A percentile compares a stretch with the other conserved stretches of the same genome.
These are phyloP conservation scores for Drosophila miranda DNA, from an alignment of 1,140 invertebrate genomes.

Conservation along the genomic window DNA sequence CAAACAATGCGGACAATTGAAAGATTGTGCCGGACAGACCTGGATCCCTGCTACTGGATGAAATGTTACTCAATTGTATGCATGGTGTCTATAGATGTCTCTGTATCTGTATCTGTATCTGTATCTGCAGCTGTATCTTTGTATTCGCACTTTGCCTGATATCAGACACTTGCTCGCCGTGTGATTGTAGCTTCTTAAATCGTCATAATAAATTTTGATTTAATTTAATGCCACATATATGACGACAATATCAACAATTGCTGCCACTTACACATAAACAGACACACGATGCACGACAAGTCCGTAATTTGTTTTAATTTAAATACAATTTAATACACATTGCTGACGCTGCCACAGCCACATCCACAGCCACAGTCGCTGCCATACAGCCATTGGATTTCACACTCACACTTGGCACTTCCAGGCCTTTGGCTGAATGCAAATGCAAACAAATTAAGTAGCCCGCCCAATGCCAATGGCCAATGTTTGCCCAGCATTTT, in stretches of 20 bases:
- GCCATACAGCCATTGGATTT: constrained; percentile 12
- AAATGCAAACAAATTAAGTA: constrained; percentile 54
- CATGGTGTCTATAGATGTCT: constrained; percentile 4
- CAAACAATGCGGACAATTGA: constrained; percentile 53
- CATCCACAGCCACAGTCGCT: no score
- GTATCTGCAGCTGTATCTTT: constrained; percentile 32
- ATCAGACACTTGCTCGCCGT: constrained; percentile 18
- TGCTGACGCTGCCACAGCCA: constrained; percentile 35
- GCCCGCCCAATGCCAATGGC: constrained; percentile 28
- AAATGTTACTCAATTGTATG: constrained; percentile 71
- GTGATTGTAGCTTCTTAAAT: constrained; percentile 62
- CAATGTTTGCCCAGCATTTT: constrained; percentile 35
- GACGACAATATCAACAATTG: constrained; percentile 71
- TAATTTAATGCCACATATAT: constrained; percentile 72
- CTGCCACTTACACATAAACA: constrained; percentile 59
- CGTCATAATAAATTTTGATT: constrained; percentile 79
- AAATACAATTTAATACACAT: constrained; percentile 74
- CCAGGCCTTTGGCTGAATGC: constrained; percentile 22
- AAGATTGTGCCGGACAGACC: constrained; percentile 36
- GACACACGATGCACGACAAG: constrained; percentile 38
- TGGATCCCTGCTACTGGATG: constrained; percentile 6
- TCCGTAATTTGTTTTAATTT: constrained; percentile 78
- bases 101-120: constrained; percentile 14
- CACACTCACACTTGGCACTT: constrained; percentile 8
- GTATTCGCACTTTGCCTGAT: constrained; percentile 63